phyloP scores from a whole-genome alignment of 2,888 invertebrate genomes.

The Tachina lurida region DNA sequence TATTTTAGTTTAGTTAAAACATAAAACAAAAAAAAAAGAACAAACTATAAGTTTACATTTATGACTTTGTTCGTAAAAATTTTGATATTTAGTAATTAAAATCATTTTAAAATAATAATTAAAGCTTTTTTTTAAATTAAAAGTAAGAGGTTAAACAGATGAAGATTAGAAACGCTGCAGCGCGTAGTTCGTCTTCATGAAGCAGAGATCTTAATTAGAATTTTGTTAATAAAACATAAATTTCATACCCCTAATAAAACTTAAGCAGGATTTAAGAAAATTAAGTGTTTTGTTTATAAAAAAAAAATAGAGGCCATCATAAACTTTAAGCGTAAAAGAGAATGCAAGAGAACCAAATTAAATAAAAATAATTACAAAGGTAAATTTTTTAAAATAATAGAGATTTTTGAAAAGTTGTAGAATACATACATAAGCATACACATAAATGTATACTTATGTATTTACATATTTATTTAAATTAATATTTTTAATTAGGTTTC shows the following conservation, averaged over 20 bases:
- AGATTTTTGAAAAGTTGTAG: conserved; percentile 55
- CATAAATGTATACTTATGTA: too few species aligned
- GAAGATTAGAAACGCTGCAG: neutral
- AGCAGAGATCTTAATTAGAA: conserved; percentile 8
- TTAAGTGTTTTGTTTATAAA: neutral
- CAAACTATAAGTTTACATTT: neutral
- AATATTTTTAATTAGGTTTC: too few species aligned
- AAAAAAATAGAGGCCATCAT: conserved; percentile 8
- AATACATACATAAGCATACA: too few species aligned
- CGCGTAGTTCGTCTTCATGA: neutral
- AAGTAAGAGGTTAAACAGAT: conserved; percentile 42
- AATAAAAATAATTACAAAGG: neutral
- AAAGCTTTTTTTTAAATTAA: conserved; percentile 53
- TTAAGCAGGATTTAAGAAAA: conserved; percentile 23
- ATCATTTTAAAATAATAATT: conserved; percentile 36
- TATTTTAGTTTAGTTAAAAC: conserved; percentile 3
- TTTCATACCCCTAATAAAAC: conserved; percentile 29
- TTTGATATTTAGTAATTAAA: conserved; percentile 38
- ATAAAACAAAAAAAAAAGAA: neutral
- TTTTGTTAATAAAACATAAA: conserved; percentile 37
- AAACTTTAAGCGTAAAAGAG: conserved; percentile 48
- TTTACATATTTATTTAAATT: too few species aligned
- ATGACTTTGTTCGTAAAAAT: conserved; percentile 1
- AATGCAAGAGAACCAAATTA: conserved; percentile 26
- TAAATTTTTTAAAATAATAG: conserved; percentile 33